Conservation (phyloP, 2,888 invertebrate species). For the Lycaena phlaeas region DNA sequence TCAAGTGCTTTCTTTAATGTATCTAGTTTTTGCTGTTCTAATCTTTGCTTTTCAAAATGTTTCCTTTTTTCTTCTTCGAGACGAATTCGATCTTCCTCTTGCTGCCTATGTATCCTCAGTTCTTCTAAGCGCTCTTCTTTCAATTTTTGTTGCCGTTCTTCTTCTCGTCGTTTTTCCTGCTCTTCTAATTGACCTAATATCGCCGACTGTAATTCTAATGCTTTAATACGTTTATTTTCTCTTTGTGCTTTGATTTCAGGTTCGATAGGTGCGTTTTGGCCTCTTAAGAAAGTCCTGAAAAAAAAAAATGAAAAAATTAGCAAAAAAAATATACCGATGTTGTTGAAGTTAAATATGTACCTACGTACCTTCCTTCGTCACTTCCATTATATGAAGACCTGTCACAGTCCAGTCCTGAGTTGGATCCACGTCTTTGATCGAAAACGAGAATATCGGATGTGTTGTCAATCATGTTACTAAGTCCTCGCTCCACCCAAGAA, state of each 20-base stretch:
- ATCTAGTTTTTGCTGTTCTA: constrained; percentile 81
- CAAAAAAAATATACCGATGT: too few species aligned
- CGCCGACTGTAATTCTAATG: constrained; percentile 88
- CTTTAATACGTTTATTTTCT: constrained; percentile 85
- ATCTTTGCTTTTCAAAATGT: constrained; percentile 78
- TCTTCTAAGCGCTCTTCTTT: constrained; percentile 89
- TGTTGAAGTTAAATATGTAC: not conserved
- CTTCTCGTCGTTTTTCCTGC: constrained; percentile 80
- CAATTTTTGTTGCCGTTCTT: constrained; percentile 81
- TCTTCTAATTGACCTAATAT: constrained; percentile 90
- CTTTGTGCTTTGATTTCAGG: constrained; percentile 85
- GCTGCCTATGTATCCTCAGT: constrained; percentile 80
- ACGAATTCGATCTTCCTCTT: constrained; percentile 78
- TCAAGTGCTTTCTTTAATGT: constrained; percentile 84
- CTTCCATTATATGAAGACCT: constrained; percentile 60
- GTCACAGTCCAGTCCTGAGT: constrained; percentile 58
- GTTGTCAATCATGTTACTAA: constrained; percentile 66
- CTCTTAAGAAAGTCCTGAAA: constrained; percentile 79
- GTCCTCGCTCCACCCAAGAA: constrained; percentile 72
- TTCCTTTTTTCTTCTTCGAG: constrained; percentile 81
- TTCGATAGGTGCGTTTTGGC: constrained; percentile 89
- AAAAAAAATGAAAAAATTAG: constrained; percentile 30
- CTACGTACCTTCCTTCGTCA: constrained; percentile 55
- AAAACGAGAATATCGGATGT: constrained; percentile 71
- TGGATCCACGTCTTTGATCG: constrained; percentile 66